Conservation (phyloP, 1,140 invertebrate genomes). For the Drosophila mayri region DNA sequence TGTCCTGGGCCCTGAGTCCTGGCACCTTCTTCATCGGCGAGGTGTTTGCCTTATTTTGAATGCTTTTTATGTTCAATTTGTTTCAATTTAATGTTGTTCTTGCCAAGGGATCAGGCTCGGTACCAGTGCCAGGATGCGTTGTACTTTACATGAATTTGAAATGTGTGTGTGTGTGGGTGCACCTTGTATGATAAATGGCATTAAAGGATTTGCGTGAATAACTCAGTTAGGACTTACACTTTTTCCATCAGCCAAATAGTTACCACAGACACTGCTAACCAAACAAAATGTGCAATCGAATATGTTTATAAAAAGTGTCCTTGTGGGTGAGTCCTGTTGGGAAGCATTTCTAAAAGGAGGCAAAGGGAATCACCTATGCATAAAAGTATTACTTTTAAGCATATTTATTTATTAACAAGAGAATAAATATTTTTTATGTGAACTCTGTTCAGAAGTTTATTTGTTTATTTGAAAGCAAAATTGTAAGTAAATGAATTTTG, state of each 20-base stretch:
- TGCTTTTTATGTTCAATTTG: constrained; percentile 83
- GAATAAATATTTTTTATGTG: too few relatives aligned
- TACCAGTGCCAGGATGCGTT: constrained; percentile 53
- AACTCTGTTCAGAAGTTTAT: too few relatives aligned
- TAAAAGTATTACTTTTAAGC: background rate
- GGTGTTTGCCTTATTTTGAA: constrained; percentile 83
- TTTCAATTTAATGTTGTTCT: constrained; percentile 83
- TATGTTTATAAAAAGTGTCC: constrained; percentile 8
- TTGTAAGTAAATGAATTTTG: too few relatives aligned
- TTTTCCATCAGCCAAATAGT: constrained; percentile 46
- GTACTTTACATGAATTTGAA: constrained; percentile 76
- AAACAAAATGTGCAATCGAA: constrained; percentile 42
- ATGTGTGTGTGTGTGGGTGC: constrained; percentile 46
- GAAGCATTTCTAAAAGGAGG: background rate
- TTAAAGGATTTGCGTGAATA: constrained; percentile 80
- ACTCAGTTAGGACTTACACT: constrained; percentile 60
- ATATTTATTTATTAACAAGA: too few relatives aligned
- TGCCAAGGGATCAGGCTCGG: constrained; percentile 66
- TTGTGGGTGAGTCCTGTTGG: background rate
- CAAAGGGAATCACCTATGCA: background rate
- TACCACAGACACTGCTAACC: constrained; percentile 40
- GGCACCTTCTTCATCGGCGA: constrained; percentile 40
- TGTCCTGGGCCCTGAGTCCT: constrained; percentile 14
- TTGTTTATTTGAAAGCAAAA: too few relatives aligned
- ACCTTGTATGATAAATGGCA: constrained; percentile 75